Percentiles rank a stretch among this genome's conserved stretches.
phyloP scores from a whole-genome alignment of 2,113 vertebrate genomes.

The Podilymbus podiceps region DNA sequence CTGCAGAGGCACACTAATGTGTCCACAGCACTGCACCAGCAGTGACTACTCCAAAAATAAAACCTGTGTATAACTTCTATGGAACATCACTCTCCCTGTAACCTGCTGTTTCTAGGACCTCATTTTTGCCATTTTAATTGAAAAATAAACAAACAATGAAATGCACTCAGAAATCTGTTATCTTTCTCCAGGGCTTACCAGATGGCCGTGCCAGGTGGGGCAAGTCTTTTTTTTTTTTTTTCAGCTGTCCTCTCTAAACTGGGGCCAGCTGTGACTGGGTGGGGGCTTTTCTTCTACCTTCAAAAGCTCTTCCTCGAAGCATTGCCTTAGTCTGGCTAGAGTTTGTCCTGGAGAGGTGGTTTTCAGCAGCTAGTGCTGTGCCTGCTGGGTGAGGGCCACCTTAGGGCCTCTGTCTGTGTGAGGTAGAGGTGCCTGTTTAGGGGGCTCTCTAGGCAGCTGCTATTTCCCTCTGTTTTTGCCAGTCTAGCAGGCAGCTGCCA shows the following conservation, averaged over 20 bases:
- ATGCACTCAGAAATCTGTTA: neutral
- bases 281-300: neutral
- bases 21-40: neutral
- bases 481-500: neutral
- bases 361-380: accelerated
- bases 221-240: neutral
- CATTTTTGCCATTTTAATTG: neutral
- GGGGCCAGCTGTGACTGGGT: neutral
- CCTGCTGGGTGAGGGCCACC: too few relatives aligned
- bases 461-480: neutral
- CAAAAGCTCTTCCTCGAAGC: neutral
- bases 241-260: neutral
- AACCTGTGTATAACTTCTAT: neutral
- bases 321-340: accelerated
- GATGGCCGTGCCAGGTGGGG: neutral
- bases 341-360: accelerated
- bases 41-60: neutral
- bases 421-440: neutral
- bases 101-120: neutral
- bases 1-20: neutral
- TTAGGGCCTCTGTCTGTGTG: neutral
- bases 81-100: neutral
- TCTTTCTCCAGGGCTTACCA: neutral
- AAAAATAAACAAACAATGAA: neutral
- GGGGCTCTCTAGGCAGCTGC: accelerated